Evolutionary conservation across 2,888 invertebrate genomes (phyloP).

Genomic region (Heterodera filipjevi): DNA sequence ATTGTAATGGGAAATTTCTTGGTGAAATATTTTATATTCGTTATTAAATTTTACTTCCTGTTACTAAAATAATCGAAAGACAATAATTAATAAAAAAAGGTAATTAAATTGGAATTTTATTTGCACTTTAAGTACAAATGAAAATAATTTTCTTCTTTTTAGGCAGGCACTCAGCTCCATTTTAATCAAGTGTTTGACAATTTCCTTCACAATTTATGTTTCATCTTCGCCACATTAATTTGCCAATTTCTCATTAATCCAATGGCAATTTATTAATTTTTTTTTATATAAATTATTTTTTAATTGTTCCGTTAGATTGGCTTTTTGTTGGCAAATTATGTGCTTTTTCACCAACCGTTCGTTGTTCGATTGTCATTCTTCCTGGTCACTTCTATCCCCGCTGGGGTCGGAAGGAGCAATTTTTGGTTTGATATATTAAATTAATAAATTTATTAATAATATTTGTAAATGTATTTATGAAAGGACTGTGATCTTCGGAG

Average conservation of each 20-base stretch:
- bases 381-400: neutral
- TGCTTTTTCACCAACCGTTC: neutral
- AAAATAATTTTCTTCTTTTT: neutral
- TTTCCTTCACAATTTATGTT: neutral
- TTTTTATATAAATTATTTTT: neutral
- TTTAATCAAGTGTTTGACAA: neutral
- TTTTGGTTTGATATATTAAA: neutral
- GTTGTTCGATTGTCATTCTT: constrained; percentile 9
- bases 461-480: neutral
- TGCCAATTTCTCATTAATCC: constrained; percentile 4
- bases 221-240: neutral
- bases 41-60: no score
- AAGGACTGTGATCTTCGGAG: constrained; percentile 3
- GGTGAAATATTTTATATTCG: neutral
- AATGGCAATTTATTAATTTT: neutral
- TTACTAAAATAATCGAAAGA: no score
- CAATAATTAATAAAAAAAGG: neutral
- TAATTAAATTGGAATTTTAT: neutral
- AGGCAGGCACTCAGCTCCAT: constrained; percentile 8
- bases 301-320: neutral
- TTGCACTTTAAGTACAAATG: neutral
- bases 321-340: neutral
- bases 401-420: constrained; percentile 14
- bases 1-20: neutral
- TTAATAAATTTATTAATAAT: neutral